A percentile compares a stretch with the other conserved stretches of the same genome.
These are phyloP conservation scores for Arbacia lixula DNA, from an alignment of 53 echinoderm and acorn worm species.

Conservation along the genomic window DNA sequence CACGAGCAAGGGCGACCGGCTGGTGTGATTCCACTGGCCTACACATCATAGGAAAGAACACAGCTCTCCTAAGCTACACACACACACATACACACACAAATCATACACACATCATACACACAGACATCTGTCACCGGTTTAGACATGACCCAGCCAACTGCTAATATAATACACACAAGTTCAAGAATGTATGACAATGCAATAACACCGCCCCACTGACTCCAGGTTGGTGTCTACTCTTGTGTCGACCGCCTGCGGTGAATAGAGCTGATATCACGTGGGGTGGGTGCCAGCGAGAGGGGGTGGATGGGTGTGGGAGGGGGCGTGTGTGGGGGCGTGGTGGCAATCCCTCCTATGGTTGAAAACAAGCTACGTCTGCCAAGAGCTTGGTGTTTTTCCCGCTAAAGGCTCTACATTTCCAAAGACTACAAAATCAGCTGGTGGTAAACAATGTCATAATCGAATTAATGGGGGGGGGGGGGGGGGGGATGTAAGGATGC, in stretches of 20 bases:
- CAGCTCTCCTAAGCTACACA: no score
- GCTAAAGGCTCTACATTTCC: background rate
- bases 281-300: background rate
- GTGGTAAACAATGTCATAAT: slow-evolving; percentile 18
- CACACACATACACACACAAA: no score
- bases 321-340: background rate
- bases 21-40: no score
- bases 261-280: background rate
- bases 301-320: background rate
- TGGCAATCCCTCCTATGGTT: no score
- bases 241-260: background rate
- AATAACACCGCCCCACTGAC: slow-evolving; percentile 3
- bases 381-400: slow-evolving; percentile 2
- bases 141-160: no score
- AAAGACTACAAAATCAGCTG: background rate
- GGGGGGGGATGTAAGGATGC: no score
- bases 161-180: background rate
- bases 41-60: no score
- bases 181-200: slow-evolving; percentile 21
- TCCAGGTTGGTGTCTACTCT: background rate
- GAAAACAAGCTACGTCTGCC: no score
- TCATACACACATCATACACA: no score
- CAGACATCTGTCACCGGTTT: no score
- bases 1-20: no score
- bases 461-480: no score